Conservation (phyloP, 2,888 invertebrate species). For the Exocentrus adspersus region DNA sequence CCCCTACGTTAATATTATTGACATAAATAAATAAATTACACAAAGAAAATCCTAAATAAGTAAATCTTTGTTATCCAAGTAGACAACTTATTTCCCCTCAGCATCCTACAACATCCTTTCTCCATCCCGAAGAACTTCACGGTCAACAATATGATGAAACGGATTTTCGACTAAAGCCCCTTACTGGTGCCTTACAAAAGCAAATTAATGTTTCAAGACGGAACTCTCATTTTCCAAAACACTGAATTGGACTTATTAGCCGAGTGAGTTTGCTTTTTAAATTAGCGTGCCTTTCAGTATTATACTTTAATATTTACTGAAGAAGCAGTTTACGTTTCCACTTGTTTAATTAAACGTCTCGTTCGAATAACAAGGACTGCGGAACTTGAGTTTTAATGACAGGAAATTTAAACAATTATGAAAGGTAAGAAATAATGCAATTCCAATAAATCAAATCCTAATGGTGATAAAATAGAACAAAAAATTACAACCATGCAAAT, state of each 20-base stretch:
- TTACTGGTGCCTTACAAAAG: slow-evolving; percentile 35
- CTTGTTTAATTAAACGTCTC: slow-evolving; percentile 16
- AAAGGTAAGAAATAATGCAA: no score
- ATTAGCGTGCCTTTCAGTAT: slow-evolving; percentile 38
- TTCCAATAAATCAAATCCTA: no score
- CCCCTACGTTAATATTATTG: no score
- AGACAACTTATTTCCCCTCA: background rate
- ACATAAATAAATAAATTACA: no score
- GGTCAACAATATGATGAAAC: background rate
- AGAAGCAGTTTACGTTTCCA: background rate
- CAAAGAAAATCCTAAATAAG: no score
- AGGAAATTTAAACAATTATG: no score
- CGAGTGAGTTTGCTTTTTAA: slow-evolving; percentile 43
- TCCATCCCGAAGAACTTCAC: background rate
- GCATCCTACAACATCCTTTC: background rate
- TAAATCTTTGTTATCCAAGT: background rate
- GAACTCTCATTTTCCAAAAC: slow-evolving; percentile 35
- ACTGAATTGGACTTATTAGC: slow-evolving; percentile 42
- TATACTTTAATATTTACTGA: slow-evolving; percentile 38
- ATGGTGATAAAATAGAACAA: no score
- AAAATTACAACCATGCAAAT: no score
- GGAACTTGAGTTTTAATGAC: no score
- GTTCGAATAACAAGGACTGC: slow-evolving; percentile 2
- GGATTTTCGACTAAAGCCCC: slow-evolving; percentile 12
- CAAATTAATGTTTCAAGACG: slow-evolving; percentile 39